Evolutionary conservation across 2,797 vertebrate species (phyloP).

Genomic region (Phrynocephalus vlangalii): DNA sequence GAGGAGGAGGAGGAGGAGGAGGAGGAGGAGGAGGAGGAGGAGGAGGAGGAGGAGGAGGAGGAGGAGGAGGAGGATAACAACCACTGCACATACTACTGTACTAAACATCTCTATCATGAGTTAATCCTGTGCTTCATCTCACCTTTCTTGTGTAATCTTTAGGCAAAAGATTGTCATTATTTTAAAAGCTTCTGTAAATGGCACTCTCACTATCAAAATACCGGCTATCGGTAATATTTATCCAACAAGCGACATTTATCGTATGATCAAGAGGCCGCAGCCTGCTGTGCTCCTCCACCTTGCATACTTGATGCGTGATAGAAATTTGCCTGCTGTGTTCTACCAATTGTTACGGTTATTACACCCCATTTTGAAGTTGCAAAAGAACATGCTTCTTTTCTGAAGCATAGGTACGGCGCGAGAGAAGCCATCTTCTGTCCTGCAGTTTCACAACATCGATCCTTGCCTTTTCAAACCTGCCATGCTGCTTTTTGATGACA

Average conservation of each 20-base stretch:
- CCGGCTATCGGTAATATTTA: neutral
- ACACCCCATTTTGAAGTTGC: constrained; percentile 7
- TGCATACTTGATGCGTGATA: neutral
- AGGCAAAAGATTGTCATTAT: neutral
- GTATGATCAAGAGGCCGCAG: neutral
- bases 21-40: too few relatives aligned
- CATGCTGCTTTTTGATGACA: constrained; percentile 50
- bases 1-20: too few relatives aligned
- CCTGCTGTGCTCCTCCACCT: neutral
- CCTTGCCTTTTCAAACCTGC: constrained; percentile 51
- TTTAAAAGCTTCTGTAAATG: neutral
- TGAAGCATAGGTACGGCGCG: constrained; percentile 31
- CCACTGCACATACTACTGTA: neutral
- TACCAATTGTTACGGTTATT: constrained; percentile 6
- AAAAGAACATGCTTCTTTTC: neutral
- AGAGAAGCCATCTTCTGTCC: constrained; percentile 22
- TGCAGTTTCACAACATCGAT: constrained; percentile 55
- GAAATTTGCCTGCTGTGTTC: constrained; percentile 4
- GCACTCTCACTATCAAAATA: neutral
- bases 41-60: too few relatives aligned
- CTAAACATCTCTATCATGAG: neutral
- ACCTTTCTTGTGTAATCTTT: neutral
- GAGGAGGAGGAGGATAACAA: too few relatives aligned
- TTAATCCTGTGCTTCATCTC: neutral
- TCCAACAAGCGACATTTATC: neutral